Base-by-base conservation (phyloP, 1,140 invertebrate genomes). In the Bombus polaris region DNA sequence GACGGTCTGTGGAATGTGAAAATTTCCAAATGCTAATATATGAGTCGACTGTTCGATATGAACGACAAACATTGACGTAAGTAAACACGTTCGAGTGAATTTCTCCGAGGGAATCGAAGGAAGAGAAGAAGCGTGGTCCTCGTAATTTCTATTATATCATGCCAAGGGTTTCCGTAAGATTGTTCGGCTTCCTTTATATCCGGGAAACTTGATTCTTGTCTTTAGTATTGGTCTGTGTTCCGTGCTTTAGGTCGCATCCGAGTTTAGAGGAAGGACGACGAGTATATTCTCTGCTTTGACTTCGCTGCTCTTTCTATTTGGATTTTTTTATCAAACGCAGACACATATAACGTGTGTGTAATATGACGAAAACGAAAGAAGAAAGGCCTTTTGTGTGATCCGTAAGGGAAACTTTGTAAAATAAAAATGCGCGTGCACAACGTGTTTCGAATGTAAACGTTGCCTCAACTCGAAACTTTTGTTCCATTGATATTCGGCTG, bases 181-280 rank as follows among this genome's bases (percentile, higher is more conserved):
- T 66, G 66, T 83, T 78, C n/a, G 62, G 80, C 77, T 73, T 81
- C 81, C 44, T 89, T 83, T 86, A 89, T 79, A 59, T 35, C 62
- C 65, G 72, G 62, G 81, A 75, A 88, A 88, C 83, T 79, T 85
- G 85, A 89, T 89, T 89, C 88, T 86, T 89, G 88, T 89, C 44
- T 68, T 79, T 70, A 75, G 66, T 80, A 65, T 89, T 68, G 62
- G 78, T 70, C n/a, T 66, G 57, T 53, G 39, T 66, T 68, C 59
- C 71, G 62, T 37, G 35, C 70, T 80, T 79, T 71, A 65, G 32
- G 32, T 72, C 6, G 77, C 76, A 47, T 72, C 32, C 18, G 59
- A 73, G 80, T 72, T 71, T 71, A 73, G n/a, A 72, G 18, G 22
- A 44, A 42, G 32, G 35, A 15, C 39, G 44, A 81, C 32, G 59